Percentiles rank a stretch among this genome's conserved stretches.
Evolutionary conservation across 2,888 invertebrate species (phyloP).

Genomic region (Ophion ventricosus): DNA sequence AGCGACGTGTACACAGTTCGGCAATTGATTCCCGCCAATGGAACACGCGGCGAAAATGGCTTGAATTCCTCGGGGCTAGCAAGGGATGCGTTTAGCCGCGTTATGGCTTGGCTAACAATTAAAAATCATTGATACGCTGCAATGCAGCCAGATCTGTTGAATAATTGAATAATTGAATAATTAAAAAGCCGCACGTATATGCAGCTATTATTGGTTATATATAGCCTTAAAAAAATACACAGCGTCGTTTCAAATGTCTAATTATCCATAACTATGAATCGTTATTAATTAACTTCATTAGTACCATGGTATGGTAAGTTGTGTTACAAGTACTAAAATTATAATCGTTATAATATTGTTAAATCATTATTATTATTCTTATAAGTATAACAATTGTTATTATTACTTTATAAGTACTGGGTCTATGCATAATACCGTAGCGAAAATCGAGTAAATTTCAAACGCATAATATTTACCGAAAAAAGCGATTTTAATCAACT

Average conservation of each 20-base stretch:
- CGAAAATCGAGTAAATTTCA: too few species aligned
- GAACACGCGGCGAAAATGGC: slow-evolving; percentile 21
- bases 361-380: neutral
- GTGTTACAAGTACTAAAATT: neutral
- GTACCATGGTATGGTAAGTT: neutral
- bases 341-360: neutral
- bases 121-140: neutral
- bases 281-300: neutral
- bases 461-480: too few species aligned
- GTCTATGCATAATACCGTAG: too few species aligned
- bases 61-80: neutral
- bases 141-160: neutral
- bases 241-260: neutral
- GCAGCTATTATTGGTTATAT: too few species aligned
- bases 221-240: neutral
- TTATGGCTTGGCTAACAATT: neutral
- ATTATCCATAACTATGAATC: neutral
- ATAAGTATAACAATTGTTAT: neutral
- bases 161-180: too few species aligned
- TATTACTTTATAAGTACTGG: neutral
- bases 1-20: neutral
- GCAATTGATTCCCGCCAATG: slow-evolving; percentile 25
- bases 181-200: neutral
- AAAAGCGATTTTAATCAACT: too few species aligned
- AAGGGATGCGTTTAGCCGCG: neutral